Conservation (phyloP, 2,888 invertebrate genomes). For the Patella depressa region DNA sequence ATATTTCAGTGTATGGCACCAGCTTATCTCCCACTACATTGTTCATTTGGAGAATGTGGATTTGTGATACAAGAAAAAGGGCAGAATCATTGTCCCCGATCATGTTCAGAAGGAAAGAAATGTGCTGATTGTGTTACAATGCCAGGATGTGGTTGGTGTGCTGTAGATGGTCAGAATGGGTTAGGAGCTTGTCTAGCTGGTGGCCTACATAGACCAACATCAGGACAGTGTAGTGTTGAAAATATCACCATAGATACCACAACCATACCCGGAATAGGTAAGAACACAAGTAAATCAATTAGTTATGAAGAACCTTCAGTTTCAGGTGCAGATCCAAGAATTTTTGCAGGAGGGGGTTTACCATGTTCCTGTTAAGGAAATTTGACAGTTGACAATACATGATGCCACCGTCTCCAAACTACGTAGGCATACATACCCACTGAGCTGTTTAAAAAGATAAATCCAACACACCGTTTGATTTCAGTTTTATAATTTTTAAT, state of each 20-base stretch:
- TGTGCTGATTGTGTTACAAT: slow-evolving; percentile 89
- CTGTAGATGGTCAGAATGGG: slow-evolving; percentile 74
- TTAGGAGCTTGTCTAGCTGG: slow-evolving; percentile 90
- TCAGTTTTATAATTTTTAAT: too few species aligned
- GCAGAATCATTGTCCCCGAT: slow-evolving; percentile 80
- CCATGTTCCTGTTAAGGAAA: too few species aligned
- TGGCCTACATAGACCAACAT: slow-evolving; percentile 77
- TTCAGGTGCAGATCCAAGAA: too few species aligned
- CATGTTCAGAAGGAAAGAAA: slow-evolving; percentile 85
- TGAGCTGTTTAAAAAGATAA: too few species aligned
- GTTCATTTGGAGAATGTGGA: slow-evolving; percentile 92
- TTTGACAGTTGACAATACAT: too few species aligned
- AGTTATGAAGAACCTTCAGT: too few species aligned
- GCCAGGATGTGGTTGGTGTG: slow-evolving; percentile 96
- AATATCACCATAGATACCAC: slow-evolving; percentile 46
- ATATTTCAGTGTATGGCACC: slow-evolving; percentile 83
- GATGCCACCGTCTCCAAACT: too few species aligned
- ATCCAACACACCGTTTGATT: too few species aligned
- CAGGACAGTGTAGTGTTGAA: slow-evolving; percentile 43
- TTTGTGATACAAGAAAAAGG: slow-evolving; percentile 72
- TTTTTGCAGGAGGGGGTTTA: too few species aligned
- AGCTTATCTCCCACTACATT: slow-evolving; percentile 87
- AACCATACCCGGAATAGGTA: slow-evolving; percentile 42
- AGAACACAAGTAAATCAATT: neutral
- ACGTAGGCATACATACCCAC: too few species aligned